phyloP scores from a whole-genome alignment of 1,140 invertebrate genomes.

The Atopsyche davidsoni region DNA sequence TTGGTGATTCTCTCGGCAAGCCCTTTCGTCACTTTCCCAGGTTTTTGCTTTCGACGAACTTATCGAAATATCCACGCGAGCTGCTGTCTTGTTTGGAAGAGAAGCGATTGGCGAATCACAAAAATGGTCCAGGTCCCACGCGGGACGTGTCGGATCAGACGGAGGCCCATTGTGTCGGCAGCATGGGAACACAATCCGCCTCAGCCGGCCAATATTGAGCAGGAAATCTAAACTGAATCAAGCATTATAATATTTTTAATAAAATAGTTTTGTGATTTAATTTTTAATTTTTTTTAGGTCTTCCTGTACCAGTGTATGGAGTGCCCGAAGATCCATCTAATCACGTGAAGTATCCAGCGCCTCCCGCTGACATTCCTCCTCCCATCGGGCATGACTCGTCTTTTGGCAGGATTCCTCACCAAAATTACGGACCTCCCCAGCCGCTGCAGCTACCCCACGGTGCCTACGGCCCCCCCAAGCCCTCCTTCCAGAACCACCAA shows the following conservation, averaged over 20 bases:
- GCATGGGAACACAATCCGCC: too few relatives aligned
- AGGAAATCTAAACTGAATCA: not conserved
- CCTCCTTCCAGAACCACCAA: conserved; percentile 13
- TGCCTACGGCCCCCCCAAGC: conserved; percentile 25
- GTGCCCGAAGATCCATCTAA: conserved; percentile 44
- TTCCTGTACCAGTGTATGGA: conserved; percentile 50
- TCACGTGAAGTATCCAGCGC: conserved; percentile 44
- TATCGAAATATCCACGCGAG: too few relatives aligned
- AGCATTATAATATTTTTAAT: conserved; percentile 3
- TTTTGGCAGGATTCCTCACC: conserved; percentile 34
- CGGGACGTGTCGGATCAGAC: too few relatives aligned
- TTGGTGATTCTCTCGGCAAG: too few relatives aligned
- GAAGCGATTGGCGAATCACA: too few relatives aligned
- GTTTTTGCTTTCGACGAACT: too few relatives aligned
- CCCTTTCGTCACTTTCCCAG: too few relatives aligned
- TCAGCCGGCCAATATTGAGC: too few relatives aligned
- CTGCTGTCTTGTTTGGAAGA: too few relatives aligned
- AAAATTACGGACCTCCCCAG: conserved; percentile 31
- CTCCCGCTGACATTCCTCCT: conserved; percentile 43
- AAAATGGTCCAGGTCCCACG: too few relatives aligned
- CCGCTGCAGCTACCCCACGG: conserved; percentile 30
- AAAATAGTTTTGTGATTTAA: not conserved
- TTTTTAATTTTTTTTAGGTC: conserved; percentile 26
- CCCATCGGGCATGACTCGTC: conserved; percentile 13
- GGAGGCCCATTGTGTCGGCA: too few relatives aligned